Percentiles rank a stretch among this genome's conserved stretches.
Conservation (phyloP, 2,797 vertebrate genomes). For the Cuculus canorus region DNA sequence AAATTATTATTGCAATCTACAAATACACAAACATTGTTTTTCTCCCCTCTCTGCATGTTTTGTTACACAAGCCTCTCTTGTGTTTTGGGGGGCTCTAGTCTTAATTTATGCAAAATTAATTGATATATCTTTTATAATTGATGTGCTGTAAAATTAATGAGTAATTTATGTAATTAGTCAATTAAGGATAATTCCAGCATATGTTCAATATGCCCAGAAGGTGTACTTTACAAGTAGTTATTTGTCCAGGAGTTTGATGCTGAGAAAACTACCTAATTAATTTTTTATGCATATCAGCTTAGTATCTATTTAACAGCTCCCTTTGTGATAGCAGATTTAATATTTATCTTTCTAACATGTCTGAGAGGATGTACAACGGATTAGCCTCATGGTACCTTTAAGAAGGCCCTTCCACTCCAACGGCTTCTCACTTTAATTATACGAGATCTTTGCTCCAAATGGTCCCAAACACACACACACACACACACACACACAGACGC, state of each 20-base stretch:
- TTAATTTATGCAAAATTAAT: constrained; percentile 99
- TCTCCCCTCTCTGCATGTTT: constrained; percentile 86
- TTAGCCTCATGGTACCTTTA: constrained; percentile 87
- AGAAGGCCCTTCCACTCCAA: constrained; percentile 76
- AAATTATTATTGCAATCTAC: constrained; percentile 99
- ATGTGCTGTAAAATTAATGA: constrained; percentile 99
- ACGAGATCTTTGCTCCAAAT: constrained; percentile 60
- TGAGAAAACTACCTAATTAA: constrained; percentile 98
- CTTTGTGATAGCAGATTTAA: constrained; percentile 99
- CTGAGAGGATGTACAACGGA: constrained; percentile 87
- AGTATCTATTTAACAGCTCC: constrained; percentile 99
- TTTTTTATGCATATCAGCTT: constrained; percentile 99
- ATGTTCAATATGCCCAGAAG: constrained; percentile 99
- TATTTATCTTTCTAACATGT: constrained; percentile 99
- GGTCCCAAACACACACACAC: background rate
- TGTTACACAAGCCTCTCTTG: constrained; percentile 84
- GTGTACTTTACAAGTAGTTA: constrained; percentile 99
- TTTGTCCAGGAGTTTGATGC: constrained; percentile 99
- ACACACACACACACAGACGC: background rate
- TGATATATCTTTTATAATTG: constrained; percentile 99
- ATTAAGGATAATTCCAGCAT: constrained; percentile 99
- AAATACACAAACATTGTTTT: constrained; percentile 96
- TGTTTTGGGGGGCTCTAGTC: constrained; percentile 84
- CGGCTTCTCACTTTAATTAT: constrained; percentile 75
- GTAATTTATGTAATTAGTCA: constrained; percentile 99